Evolutionary conservation across 2,797 vertebrate species (phyloP), one percentile per base, ranked within the genome.

Genomic region (Mormyrus proboscirostris): DNA sequence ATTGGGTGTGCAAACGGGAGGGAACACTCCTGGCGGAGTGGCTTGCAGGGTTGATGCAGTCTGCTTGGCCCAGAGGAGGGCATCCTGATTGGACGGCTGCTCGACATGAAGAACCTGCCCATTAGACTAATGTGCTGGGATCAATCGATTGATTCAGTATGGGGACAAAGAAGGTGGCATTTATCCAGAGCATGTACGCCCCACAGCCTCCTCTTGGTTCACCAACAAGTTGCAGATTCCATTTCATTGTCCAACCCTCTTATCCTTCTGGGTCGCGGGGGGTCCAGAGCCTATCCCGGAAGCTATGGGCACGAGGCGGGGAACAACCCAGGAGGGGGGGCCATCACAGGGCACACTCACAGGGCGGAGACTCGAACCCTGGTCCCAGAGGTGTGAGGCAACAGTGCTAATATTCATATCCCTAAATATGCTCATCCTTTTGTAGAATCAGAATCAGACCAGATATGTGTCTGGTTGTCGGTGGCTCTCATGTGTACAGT

Each of bases 51-150:
- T 91, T 91, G 92, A 91, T 91, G 93, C 94, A 92, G 93, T 93
- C 91, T 92, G 88, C 89, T 91, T 92, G 91, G 92, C 93, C 91
- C 93, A 91, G 89, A 89, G 89, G 89, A 92, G 92, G 69, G 94
- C 89, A 89, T 93, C 95, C 95, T 95, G 95, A 96, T 95, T 94
- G 92, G 94, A 95, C 92, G 93, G 92, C 93, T 95, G 94, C 94
- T 95, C 93, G 94, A 95, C 94, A 95, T 94, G 94, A 94, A 96
- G 94, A 96, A 95, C 94, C 93, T 94, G 93, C 94, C 95, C 95
- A 95, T 95, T 95, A 95, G 95, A 94, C 94, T 94, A 95, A 96
- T 95, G 93, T 93, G 94, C 92, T 92, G 88, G 90, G 92, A 95
- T 96, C 94, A 93, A 95, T 29, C 29, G 29, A 29, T 29, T 29